Evolutionary conservation across 2,797 vertebrate genomes (phyloP).

Genomic region (Dallia pectoralis): DNA sequence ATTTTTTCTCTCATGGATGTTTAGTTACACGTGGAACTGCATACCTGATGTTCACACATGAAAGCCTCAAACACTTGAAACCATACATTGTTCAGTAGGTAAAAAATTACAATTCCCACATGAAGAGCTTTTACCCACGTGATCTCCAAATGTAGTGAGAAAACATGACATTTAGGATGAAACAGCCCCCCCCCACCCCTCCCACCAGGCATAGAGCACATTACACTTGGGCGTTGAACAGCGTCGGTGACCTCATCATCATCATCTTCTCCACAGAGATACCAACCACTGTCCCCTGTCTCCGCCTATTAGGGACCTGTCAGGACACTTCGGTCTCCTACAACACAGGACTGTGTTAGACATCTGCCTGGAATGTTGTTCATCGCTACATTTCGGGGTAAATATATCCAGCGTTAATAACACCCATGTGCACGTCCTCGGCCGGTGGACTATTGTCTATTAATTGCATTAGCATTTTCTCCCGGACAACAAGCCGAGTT

Average conservation of each 20-base stretch:
- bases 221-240: conserved; percentile 17
- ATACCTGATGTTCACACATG: no score
- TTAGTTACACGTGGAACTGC: no score
- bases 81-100: no score
- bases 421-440: conserved; percentile 52
- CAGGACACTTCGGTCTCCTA: conserved; percentile 14
- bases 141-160: no score
- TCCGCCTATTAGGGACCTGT: neutral
- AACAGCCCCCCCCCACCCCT: no score
- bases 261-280: conserved; percentile 42
- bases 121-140: no score
- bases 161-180: no score
- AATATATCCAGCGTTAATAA: conserved; percentile 60
- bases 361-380: conserved; percentile 23
- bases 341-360: neutral
- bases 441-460: conserved; percentile 67
- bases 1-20: no score
- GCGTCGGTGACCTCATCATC: conserved; percentile 51
- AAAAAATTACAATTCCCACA: no score
- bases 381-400: conserved; percentile 49
- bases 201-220: conserved; percentile 21
- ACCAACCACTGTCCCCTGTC: conserved; percentile 32
- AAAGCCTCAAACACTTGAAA: no score
- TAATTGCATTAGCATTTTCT: conserved; percentile 78
- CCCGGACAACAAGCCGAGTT: conserved; percentile 79